Conservation (phyloP, 2,113 vertebrate genomes). For the Alethe diademata region DNA sequence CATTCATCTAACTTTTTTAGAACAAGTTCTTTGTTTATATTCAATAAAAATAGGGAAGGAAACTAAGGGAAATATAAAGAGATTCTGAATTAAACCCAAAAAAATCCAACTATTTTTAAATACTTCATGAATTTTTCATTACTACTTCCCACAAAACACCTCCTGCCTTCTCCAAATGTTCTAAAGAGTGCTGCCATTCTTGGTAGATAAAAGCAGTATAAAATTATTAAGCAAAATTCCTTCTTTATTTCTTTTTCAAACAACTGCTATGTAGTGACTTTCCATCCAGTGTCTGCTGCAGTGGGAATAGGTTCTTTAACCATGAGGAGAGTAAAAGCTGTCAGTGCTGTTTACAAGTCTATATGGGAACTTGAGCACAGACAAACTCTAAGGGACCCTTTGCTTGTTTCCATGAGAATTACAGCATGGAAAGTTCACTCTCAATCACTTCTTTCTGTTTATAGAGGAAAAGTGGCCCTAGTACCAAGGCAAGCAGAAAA, state of each 20-base stretch:
- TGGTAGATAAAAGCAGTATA: constrained; percentile 36
- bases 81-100: constrained; percentile 63
- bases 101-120: constrained; percentile 69
- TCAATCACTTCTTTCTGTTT: not conserved
- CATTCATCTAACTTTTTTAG: constrained; percentile 56
- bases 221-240: constrained; percentile 57
- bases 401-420: not conserved
- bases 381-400: not conserved
- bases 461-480: not conserved
- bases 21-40: constrained; percentile 60
- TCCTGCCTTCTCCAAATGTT: constrained; percentile 73
- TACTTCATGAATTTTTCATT: constrained; percentile 71
- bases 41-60: constrained; percentile 59
- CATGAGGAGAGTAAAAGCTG: not conserved
- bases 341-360: not conserved
- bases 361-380: not conserved
- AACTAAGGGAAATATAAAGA: constrained; percentile 60
- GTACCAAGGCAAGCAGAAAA: not conserved
- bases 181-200: constrained; percentile 52
- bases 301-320: not conserved
- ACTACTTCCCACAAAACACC: constrained; percentile 71
- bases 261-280: not conserved
- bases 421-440: not conserved
- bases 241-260: constrained; percentile 35
- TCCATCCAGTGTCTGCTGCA: constrained; percentile 11